phyloP scores from a whole-genome alignment of 1,140 invertebrate species.

The Drosophila pseudoananassae region DNA sequence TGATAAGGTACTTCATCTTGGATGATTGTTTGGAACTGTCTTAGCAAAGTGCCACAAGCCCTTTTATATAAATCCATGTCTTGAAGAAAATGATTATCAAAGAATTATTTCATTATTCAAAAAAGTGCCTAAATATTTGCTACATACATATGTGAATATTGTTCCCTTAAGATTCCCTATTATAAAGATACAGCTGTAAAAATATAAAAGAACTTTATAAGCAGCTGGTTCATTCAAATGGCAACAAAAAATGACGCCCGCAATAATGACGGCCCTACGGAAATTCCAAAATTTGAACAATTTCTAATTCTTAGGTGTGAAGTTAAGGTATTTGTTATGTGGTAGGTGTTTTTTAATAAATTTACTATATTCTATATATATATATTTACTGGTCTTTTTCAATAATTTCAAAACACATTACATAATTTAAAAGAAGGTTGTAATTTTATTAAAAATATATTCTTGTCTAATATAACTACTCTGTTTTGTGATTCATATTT shows the following conservation, averaged over 20 bases:
- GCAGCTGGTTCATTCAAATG: background rate
- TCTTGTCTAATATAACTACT: no score
- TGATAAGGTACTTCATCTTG: slow-evolving; percentile 3
- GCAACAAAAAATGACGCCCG: background rate
- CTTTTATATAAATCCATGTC: background rate
- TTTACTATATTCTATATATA: no score
- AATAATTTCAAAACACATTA: no score
- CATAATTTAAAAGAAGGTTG: no score
- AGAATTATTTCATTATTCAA: background rate
- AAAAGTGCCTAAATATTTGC: background rate
- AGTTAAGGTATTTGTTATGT: no score
- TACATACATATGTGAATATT: background rate
- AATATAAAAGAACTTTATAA: background rate
- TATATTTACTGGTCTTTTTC: no score
- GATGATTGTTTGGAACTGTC: background rate
- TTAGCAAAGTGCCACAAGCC: background rate
- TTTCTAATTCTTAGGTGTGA: no score
- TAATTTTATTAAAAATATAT: no score
- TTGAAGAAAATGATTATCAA: background rate
- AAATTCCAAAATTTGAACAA: background rate
- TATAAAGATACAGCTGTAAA: slow-evolving; percentile 5
- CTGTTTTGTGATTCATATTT: no score
- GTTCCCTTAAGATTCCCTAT: background rate
- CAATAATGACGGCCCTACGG: background rate
- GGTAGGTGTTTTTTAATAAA: no score